Evolutionary conservation across 2,888 invertebrate genomes (phyloP), one percentile per base, ranked within the genome.

Genomic region (Parasteatoda lunata): DNA sequence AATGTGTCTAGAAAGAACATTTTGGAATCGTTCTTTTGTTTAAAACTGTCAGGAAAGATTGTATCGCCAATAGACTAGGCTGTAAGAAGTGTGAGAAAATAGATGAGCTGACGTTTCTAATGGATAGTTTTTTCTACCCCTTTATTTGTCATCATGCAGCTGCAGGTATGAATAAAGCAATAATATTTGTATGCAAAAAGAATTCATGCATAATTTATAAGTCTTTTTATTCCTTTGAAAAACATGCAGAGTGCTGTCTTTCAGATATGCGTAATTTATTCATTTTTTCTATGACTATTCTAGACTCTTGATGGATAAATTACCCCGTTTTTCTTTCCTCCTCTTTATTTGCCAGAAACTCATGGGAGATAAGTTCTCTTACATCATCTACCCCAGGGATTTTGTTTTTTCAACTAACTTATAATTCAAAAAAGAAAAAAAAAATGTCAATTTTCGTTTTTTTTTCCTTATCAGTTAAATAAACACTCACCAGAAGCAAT

Each of bases 131-230:
- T 59, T 59, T 59, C n/a, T 59, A 30, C 30, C 30, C 30, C 2
- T 30, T 30, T 30, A 30, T 30, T 30, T 30, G 30, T 30, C 0
- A 30, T 30, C 30, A 30, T 59, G n/a, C 59, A 13, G 59, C 59
- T 59, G 59, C 59, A 59, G 9, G n/a, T 59, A 7, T 59, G 9
- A 59, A 13, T 13, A 59, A n/a, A 59, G 59, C 59, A 59, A 59
- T 59, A 59, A 59, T n/a, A 59, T 59, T 59, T 59, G 11, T n/a
- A n/a, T n/a, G 11, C n/a, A 59, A 9, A 59, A 59, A 59, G 59
- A 59, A 59, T 13, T 59, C 59, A 59, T 59, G 59, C 59, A 59
- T 59, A 59, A 59, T 59, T 59, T 59, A 59, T 59, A 59, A 59
- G 59, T 59, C n/a, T 59, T n/a, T 59, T 13, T 59, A 59, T 59